Evolutionary conservation across 2,888 invertebrate genomes (phyloP).

Genomic region (Drosophila sordidula): DNA sequence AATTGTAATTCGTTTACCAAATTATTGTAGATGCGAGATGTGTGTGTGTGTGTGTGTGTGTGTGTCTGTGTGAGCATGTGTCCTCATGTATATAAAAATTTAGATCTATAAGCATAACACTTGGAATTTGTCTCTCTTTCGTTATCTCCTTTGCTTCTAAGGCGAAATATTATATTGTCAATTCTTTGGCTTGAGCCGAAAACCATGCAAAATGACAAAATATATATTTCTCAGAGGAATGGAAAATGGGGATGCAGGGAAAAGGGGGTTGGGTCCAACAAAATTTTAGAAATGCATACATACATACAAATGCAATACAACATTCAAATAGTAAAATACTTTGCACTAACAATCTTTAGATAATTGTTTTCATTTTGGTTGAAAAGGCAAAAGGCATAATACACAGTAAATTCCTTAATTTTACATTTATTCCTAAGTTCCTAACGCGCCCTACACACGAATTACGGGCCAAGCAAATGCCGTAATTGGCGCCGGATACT

Average conservation of each 20-base stretch:
- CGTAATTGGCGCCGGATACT: background rate
- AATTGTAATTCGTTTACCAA: constrained; percentile 41
- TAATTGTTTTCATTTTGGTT: constrained; percentile 28
- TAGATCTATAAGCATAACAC: constrained; percentile 79
- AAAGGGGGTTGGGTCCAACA: constrained; percentile 3
- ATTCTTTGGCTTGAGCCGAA: constrained; percentile 83
- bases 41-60: constrained; percentile 11
- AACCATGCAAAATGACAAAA: constrained; percentile 82
- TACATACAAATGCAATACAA: constrained; percentile 16
- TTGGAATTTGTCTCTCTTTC: constrained; percentile 72
- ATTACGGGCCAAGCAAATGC: constrained; percentile 26
- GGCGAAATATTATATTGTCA: constrained; percentile 83
- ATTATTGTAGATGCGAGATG: constrained; percentile 52
- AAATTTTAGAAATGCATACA: constrained; percentile 5
- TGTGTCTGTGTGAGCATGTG: constrained; percentile 35
- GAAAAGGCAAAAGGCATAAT: constrained; percentile 66
- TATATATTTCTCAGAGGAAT: constrained; percentile 69
- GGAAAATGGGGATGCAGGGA: constrained; percentile 6
- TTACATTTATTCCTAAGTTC: constrained; percentile 40
- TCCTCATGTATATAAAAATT: constrained; percentile 66
- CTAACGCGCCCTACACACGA: constrained; percentile 26
- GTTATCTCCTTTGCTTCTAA: constrained; percentile 71
- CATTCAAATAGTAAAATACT: constrained; percentile 43
- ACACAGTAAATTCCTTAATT: constrained; percentile 60
- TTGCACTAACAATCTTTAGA: constrained; percentile 27